Conservation (phyloP, 2,113 vertebrate genomes). For the Zingel zingel region DNA sequence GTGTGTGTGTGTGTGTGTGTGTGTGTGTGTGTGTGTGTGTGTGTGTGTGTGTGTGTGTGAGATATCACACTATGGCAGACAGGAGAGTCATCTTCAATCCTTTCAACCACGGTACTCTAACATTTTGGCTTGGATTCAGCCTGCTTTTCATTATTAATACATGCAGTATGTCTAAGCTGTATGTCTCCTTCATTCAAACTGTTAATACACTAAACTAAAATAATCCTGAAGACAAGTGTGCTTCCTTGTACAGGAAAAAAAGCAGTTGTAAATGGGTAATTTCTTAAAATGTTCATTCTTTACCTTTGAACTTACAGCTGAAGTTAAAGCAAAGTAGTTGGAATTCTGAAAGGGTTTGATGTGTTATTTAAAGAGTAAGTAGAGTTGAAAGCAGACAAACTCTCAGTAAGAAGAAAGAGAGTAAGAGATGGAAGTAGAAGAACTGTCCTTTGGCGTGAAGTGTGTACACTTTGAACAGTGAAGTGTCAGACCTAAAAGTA, state of each 20-base stretch:
- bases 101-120: neutral
- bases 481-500: neutral
- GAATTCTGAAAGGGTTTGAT: neutral
- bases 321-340: neutral
- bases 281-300: neutral
- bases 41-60: neutral
- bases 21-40: neutral
- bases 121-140: neutral
- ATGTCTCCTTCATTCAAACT: neutral
- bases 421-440: neutral
- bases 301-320: neutral
- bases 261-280: neutral
- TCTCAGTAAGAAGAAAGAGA: neutral
- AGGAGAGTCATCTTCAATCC: neutral
- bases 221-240: neutral
- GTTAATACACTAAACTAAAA: no score
- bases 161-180: neutral
- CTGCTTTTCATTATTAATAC: neutral
- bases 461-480: neutral
- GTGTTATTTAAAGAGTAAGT: neutral
- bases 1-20: neutral
- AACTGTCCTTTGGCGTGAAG: neutral
- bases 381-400: neutral
- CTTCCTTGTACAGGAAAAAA: neutral
- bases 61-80: neutral